Base-by-base conservation (phyloP, 35 echinoderm and acorn worm genomes). In the Amphiura filiformis region DNA sequence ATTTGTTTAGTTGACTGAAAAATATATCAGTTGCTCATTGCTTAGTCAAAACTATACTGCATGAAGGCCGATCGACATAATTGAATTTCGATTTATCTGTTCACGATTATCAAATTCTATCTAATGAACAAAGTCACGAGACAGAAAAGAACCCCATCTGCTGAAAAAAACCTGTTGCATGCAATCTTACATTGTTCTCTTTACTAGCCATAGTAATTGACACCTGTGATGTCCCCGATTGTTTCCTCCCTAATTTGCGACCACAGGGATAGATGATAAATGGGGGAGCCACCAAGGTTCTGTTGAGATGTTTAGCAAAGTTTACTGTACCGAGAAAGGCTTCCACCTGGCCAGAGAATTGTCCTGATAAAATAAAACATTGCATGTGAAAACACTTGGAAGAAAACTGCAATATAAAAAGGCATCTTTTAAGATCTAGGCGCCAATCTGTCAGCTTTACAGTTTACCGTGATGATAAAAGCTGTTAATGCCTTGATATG, bases 231-330 rank as follows among this genome's bases (percentile, higher is more conserved):
- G 82, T 57, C 82, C 83, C 84, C 33, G 31, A 78, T 41, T 86
- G 89, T 49, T 92, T 82, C 37, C 28, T 38, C 28, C 82, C 82
- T 39, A 84, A 81, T 90, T 99, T 99, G 30, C 93, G 88, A 39
- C 96, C 96, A 85, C 96, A 99, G 5, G 96, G 96, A 65, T 99
- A 99, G 83, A 90, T 88, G 83, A 99, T 99, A 83, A 78, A 94
- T 35, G 92, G 87, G 40, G 96, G 96, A 39, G 92, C 78, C 28
- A 94, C 83, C 47, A 99, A 76, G 38, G 92, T 85, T 84, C 96
- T 85, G 78, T 94, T 82, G 38, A 99, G 56, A 81, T 34, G 32
- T 88, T 93, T 99, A 23, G 96, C 87, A 88, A 99, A 99, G 15
- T 39, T 81, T 26, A 99, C 76, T 52, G 96, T 78, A n/a, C 92